Conservation (phyloP, 2,888 invertebrate genomes). For the Selenia dentaria region DNA sequence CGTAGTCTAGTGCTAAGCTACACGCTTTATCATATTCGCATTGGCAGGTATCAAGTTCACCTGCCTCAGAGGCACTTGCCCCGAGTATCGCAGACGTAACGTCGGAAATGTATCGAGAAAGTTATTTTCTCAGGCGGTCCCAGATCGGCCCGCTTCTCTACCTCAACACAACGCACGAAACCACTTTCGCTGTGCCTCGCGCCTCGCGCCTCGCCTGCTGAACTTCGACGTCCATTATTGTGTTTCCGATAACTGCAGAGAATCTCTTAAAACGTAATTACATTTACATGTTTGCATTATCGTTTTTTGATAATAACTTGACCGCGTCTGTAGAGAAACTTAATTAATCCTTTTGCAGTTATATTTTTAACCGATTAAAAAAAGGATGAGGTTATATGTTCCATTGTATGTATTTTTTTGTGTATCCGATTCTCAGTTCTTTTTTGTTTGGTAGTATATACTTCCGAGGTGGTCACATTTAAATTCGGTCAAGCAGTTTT, state of each 20-base stretch:
- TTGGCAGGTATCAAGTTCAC: conserved; percentile 20
- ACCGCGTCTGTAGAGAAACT: background rate
- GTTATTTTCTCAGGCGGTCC: conserved; percentile 77
- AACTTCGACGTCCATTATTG: conserved; percentile 51
- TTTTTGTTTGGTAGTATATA: too few relatives aligned
- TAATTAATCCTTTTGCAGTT: too few relatives aligned
- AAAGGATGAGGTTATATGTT: too few relatives aligned
- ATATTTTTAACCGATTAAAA: too few relatives aligned
- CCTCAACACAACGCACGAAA: conserved; percentile 56
- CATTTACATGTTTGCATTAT: background rate
- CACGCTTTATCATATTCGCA: conserved; percentile 11
- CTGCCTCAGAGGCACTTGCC: conserved; percentile 41
- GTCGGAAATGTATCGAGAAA: conserved; percentile 79
- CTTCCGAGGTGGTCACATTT: too few relatives aligned
- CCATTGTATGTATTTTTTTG: too few relatives aligned
- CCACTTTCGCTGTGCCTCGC: conserved; percentile 74
- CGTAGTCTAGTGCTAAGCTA: conserved; percentile 10
- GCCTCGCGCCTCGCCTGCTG: conserved; percentile 54
- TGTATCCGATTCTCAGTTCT: too few relatives aligned
- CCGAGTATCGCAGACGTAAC: conserved; percentile 52
- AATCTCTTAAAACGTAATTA: background rate
- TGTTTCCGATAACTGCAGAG: conserved; percentile 16
- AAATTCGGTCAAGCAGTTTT: too few relatives aligned
- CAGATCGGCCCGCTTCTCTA: conserved; percentile 59
- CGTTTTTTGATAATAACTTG: background rate